Percentiles rank a stretch among this genome's conserved stretches.
These are phyloP conservation scores for Tricholaema leucomelas DNA, from an alignment of 2,113 vertebrate genomes.

Conservation along the genomic window DNA sequence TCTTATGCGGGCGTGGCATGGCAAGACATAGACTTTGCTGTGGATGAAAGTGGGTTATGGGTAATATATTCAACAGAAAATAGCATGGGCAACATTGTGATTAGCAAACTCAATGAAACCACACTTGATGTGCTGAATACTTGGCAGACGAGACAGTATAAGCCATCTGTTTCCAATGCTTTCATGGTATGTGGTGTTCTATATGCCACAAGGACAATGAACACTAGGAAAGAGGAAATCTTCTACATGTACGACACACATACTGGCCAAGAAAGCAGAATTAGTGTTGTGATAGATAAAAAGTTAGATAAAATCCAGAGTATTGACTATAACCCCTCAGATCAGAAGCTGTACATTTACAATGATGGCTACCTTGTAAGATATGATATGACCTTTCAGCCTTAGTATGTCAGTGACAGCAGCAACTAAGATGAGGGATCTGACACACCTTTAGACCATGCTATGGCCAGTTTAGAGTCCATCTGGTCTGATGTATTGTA, in stretches of 20 bases:
- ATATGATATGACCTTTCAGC: slow-evolving; percentile 54
- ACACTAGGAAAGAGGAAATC: slow-evolving; percentile 83
- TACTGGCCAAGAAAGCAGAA: slow-evolving; percentile 68
- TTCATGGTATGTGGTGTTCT: slow-evolving; percentile 95
- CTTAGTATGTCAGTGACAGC: background rate
- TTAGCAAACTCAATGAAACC: slow-evolving; percentile 93
- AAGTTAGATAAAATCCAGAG: slow-evolving; percentile 74
- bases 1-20: slow-evolving; percentile 88
- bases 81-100: slow-evolving; percentile 89
- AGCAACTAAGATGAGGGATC: background rate
- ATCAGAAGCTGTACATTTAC: slow-evolving; percentile 77
- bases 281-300: slow-evolving; percentile 69
- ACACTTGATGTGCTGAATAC: slow-evolving; percentile 87
- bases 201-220: slow-evolving; percentile 83
- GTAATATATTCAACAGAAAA: slow-evolving; percentile 93
- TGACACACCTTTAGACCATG: background rate
- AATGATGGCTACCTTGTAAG: slow-evolving; percentile 75
- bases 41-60: slow-evolving; percentile 94
- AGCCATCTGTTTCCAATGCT: slow-evolving; percentile 85
- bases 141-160: slow-evolving; percentile 86
- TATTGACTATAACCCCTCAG: slow-evolving; percentile 75
- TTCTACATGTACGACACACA: slow-evolving; percentile 89
- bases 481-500: background rate
- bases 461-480: background rate
- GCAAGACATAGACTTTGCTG: slow-evolving; percentile 88